Evolutionary conservation across 1,140 invertebrate species (phyloP).

Genomic region (Bombus terrestris): DNA sequence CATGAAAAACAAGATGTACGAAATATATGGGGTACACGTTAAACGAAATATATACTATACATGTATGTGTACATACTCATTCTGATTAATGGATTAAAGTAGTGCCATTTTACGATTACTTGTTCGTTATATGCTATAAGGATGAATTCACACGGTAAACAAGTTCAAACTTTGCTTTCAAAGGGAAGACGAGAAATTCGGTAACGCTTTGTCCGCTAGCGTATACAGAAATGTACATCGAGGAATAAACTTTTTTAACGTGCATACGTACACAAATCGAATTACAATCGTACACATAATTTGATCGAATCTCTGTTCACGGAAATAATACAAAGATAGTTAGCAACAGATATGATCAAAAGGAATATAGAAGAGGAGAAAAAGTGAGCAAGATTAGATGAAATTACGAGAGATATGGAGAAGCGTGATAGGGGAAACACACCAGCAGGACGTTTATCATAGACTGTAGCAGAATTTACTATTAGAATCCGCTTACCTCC

Average conservation of each 20-base stretch:
- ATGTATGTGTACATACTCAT: neutral
- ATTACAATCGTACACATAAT: too few relatives aligned
- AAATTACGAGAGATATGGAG: constrained; percentile 64
- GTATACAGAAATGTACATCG: neutral
- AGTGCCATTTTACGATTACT: neutral
- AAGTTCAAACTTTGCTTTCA: neutral
- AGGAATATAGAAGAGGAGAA: constrained; percentile 45
- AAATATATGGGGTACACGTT: neutral
- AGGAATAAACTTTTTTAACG: neutral
- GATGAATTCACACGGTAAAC: neutral
- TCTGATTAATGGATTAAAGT: neutral
- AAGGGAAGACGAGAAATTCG: neutral
- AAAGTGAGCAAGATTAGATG: constrained; percentile 47
- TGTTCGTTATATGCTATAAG: neutral
- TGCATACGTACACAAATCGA: neutral
- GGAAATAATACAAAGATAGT: constrained; percentile 10
- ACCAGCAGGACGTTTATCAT: constrained; percentile 71
- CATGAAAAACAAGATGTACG: neutral
- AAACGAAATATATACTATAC: neutral
- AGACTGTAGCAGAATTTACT: constrained; percentile 62
- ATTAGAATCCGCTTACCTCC: constrained; percentile 77
- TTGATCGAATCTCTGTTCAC: constrained; percentile 37
- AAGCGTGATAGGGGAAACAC: constrained; percentile 72
- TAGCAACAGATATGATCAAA: constrained; percentile 55
- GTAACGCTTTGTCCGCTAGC: neutral